phyloP scores from a whole-genome alignment of 2,113 vertebrate genomes.

The Mirounga angustirostris region DNA sequence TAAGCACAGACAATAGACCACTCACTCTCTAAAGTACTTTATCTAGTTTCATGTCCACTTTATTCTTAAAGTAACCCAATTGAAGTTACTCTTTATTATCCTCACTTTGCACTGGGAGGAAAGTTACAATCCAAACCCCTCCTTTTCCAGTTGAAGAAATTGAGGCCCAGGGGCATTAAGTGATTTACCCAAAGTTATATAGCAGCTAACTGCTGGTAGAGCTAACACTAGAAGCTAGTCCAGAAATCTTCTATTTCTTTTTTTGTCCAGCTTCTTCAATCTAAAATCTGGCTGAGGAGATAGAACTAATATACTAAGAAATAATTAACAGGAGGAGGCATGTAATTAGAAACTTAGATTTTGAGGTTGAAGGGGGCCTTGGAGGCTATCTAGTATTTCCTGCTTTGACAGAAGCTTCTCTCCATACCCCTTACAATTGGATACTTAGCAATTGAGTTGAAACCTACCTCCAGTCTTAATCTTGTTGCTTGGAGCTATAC shows the following conservation, averaged over 20 bases:
- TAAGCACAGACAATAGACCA: not conserved
- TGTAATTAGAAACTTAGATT: constrained; percentile 38
- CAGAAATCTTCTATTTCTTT: not conserved
- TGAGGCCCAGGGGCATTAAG: not conserved
- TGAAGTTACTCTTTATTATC: not conserved
- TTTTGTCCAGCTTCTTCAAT: not conserved
- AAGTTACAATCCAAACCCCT: not conserved
- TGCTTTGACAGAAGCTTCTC: not conserved
- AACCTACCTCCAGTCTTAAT: not conserved
- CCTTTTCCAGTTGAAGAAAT: constrained; percentile 16
- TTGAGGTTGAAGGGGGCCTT: not conserved
- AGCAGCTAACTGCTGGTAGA: not conserved
- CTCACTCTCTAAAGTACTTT: not conserved
- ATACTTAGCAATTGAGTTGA: not conserved
- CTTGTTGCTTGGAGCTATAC: not conserved
- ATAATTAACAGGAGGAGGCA: constrained; percentile 17
- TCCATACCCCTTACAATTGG: not conserved
- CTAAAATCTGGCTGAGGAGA: constrained; percentile 47
- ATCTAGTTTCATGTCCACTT: not conserved
- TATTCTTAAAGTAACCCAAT: not conserved
- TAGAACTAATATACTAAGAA: not conserved
- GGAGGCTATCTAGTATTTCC: not conserved
- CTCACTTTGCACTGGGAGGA: not conserved
- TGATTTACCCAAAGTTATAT: not conserved
- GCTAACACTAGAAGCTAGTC: not conserved